Percentiles rank a stretch among this genome's conserved stretches.
phyloP scores from a whole-genome alignment of 2,797 vertebrate species.

The Epinephelus coioides region DNA sequence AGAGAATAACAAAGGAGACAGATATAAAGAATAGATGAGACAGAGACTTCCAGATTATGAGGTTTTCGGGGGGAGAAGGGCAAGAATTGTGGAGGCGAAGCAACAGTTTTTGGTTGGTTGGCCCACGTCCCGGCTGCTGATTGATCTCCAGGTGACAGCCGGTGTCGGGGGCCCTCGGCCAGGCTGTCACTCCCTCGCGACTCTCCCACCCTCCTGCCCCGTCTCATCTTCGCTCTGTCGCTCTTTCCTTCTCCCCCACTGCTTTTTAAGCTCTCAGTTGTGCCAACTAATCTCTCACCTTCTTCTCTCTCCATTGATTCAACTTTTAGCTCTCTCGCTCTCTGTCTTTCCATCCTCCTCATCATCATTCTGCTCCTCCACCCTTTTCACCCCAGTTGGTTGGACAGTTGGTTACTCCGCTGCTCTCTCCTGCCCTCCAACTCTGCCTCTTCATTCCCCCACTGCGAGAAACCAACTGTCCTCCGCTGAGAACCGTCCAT shows the following conservation, averaged over 20 bases:
- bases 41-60: constrained; percentile 12
- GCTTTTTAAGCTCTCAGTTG: constrained; percentile 54
- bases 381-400: constrained; percentile 36
- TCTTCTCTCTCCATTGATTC: constrained; percentile 39
- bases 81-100: constrained; percentile 44
- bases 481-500: constrained; percentile 33
- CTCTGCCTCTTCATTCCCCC: constrained; percentile 40
- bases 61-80: constrained; percentile 42
- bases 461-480: constrained; percentile 50
- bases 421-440: constrained; percentile 45
- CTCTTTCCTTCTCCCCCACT: constrained; percentile 49
- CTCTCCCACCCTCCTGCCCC: constrained; percentile 20
- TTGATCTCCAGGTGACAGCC: constrained; percentile 84
- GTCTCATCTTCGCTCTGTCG: constrained; percentile 52
- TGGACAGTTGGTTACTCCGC: constrained; percentile 57
- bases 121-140: constrained; percentile 68
- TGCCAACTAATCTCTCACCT: constrained; percentile 65
- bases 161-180: constrained; percentile 75
- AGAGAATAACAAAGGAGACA: constrained; percentile 13
- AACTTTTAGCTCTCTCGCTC: constrained; percentile 10
- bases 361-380: constrained; percentile 50
- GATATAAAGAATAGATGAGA: constrained; percentile 35
- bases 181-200: constrained; percentile 65
- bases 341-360: constrained; percentile 28
- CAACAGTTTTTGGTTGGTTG: constrained; percentile 72